These are phyloP conservation scores for Xenops minutus DNA, from an alignment of 2,797 vertebrate genomes.

Conservation along the genomic window DNA sequence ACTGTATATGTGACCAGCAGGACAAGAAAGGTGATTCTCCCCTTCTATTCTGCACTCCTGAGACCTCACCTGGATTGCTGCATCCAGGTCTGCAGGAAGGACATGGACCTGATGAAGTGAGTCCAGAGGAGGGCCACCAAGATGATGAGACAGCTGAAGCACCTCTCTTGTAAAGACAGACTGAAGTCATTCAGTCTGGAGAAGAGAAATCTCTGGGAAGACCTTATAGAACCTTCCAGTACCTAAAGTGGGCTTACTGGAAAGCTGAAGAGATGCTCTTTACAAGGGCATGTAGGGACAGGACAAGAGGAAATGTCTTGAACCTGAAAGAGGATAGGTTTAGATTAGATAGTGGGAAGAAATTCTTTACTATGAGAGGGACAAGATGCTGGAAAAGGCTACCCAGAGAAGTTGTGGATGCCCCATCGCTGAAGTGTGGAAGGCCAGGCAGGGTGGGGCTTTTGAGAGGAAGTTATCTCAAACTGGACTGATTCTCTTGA, in stretches of 20 bases:
- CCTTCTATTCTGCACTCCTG: not conserved
- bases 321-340: not conserved
- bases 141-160: not conserved
- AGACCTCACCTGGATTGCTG: not conserved
- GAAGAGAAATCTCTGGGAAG: not conserved
- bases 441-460: not conserved
- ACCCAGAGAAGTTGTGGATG: not conserved
- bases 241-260: not conserved
- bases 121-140: not conserved
- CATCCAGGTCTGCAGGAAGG: not conserved
- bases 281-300: not conserved
- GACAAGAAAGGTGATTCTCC: not conserved
- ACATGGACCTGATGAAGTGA: not conserved
- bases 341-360: not conserved
- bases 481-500: not conserved
- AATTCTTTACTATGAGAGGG: not conserved
- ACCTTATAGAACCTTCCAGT: not conserved
- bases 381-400: not conserved
- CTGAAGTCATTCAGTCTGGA: not conserved
- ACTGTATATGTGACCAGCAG: not conserved
- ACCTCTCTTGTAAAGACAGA: not conserved
- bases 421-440: not conserved
- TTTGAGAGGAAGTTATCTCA: not conserved
- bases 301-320: not conserved
- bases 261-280: not conserved